Evolutionary conservation across 2,113 vertebrate species (phyloP).

Genomic region (Suricata suricatta): DNA sequence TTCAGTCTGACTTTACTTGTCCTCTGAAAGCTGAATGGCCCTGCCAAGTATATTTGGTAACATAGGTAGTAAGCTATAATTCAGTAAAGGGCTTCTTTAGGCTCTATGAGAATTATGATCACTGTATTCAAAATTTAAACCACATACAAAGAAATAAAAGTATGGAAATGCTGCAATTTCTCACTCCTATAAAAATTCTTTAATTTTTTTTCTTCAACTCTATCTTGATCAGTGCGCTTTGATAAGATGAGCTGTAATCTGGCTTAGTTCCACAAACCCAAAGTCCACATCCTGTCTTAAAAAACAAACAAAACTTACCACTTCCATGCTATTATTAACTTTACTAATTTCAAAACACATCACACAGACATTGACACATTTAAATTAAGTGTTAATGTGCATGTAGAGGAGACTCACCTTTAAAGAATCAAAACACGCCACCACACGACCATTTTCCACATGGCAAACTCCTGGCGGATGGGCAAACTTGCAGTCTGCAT

Average conservation of each 20-base stretch:
- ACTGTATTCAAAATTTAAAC: constrained; percentile 4
- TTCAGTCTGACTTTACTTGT: constrained; percentile 37
- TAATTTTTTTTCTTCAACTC: background rate
- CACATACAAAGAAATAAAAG: background rate
- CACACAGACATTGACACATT: constrained; percentile 23
- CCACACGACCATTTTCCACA: constrained; percentile 98
- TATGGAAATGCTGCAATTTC: background rate
- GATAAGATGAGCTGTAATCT: background rate
- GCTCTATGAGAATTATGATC: constrained; percentile 9
- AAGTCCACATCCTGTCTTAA: constrained; percentile 46
- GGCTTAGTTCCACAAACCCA: background rate
- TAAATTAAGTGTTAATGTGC: background rate
- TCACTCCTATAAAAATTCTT: background rate
- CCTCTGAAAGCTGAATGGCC: background rate
- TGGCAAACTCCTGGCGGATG: constrained; percentile 97
- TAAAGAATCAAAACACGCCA: constrained; percentile 99
- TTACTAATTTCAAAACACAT: constrained; percentile 48
- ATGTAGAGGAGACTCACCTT: constrained; percentile 90
- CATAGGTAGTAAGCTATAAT: background rate
- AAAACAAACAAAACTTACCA: background rate
- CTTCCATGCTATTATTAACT: constrained; percentile 30
- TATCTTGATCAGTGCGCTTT: constrained; percentile 21
- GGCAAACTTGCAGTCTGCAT: constrained; percentile 98
- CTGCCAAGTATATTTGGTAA: background rate
- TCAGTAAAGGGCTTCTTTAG: background rate